Base-by-base conservation (phyloP, 2,113 vertebrate species). In the Podarcis raffonei region DNA sequence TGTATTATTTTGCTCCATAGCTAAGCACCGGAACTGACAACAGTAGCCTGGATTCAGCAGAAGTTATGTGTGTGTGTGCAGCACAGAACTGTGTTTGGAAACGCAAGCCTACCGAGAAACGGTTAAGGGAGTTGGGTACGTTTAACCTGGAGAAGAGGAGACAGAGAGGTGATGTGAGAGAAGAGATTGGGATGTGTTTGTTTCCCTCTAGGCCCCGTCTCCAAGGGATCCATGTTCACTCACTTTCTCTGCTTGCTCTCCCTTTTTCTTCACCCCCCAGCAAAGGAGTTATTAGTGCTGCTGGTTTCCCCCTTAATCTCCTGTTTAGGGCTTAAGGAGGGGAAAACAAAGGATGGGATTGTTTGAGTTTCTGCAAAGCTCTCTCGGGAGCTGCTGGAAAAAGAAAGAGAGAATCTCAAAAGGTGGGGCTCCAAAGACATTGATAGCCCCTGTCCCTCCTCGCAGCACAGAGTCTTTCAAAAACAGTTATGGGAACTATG, bases 331-430 rank as follows among this genome's bases (percentile, higher is more conserved):
- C 90, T 95, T 95, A 93, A 94, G 95, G 89, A 92, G 30, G 86
- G 88, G 91, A 93, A 62, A 94, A 95, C 93, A 95, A 95, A 93
- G 93, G 92, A 87, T 84, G 53, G 86, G 69, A 95, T 96, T 96
- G 95, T 95, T 95, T 93, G 93, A 2, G 5, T 90, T 93, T 77
- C 74, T 87, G 85, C 27, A 87, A 86, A 59, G 65, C 6, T 25
- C 92, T 25, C 92, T 89, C 85, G 71, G 88, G 71, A 91, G 93
- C 92, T 88, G 91, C 91, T 95, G 92, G 92, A 91, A 93, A 92
- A 91, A 92, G 84, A 53, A 20, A 12, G 42, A 90, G 5, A 30
- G 88, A 91, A 86, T 87, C 89, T 90, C 91, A 80, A 93, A 92
- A 86, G 90, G 37, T 90, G 87, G 87, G 81, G 86, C 85, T 65